Percentiles rank a stretch among this genome's conserved stretches.
Evolutionary conservation across 1,140 invertebrate species (phyloP).

Genomic region (Bombus ignitus): DNA sequence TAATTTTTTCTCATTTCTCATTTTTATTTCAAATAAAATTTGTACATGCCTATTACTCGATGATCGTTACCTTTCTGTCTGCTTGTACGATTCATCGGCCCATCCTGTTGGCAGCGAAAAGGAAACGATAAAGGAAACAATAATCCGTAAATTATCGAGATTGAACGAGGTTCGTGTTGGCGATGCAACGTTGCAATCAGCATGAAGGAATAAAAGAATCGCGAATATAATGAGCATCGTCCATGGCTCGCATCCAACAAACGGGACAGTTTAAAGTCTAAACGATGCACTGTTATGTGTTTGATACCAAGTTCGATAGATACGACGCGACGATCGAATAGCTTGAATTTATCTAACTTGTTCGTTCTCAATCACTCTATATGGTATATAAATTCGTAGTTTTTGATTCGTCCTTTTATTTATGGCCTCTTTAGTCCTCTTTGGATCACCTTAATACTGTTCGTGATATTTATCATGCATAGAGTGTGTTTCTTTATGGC

Average conservation of each 20-base stretch:
- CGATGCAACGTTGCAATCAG: conserved; percentile 4
- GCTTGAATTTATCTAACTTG: background rate
- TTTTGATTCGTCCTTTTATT: background rate
- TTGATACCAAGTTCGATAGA: conserved; percentile 2
- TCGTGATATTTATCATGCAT: background rate
- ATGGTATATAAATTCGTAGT: no score
- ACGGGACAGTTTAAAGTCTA: background rate
- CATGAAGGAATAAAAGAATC: conserved; percentile 32
- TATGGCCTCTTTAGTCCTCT: background rate
- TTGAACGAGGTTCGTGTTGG: background rate
- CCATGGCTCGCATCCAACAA: conserved; percentile 40
- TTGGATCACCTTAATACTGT: background rate
- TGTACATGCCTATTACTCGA: background rate
- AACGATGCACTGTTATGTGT: conserved; percentile 11
- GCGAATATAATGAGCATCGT: conserved; percentile 10
- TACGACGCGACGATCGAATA: background rate
- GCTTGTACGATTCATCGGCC: background rate
- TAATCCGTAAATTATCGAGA: background rate
- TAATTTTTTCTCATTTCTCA: fast-evolving
- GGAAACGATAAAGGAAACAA: background rate
- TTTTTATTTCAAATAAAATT: background rate
- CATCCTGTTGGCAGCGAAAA: background rate
- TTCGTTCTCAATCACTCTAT: background rate
- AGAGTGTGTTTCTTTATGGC: background rate
- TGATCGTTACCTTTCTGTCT: conserved; percentile 13